Evolutionary conservation across 2,797 vertebrate species (phyloP), one percentile per base, ranked within the genome.

Genomic region (Psittacula derbiana): DNA sequence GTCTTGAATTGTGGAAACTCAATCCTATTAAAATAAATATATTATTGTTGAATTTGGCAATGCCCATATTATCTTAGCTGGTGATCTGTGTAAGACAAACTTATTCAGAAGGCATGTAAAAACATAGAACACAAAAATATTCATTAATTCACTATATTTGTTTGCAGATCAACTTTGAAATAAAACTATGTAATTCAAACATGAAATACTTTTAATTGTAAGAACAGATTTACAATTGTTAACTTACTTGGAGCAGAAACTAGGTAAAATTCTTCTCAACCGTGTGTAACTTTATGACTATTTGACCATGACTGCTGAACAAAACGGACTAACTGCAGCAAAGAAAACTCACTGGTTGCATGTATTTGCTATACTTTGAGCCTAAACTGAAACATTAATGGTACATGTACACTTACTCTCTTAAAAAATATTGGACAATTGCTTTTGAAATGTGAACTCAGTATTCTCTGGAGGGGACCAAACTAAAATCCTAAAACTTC

Each of bases 31-130:
- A 87, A 52, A 52, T 47, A 86, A 92, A 93, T 44, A 44, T 10
- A 72, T 61, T 80, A 66, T 24, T 92, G 83, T 53, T 95, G 90
- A 90, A 91, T 80, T 95, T 95, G 92, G 90, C 78, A 64, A 60
- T 38, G 72, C 31, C 33, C 4, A 0, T 88, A 70, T 91, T 95
- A 62, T 91, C 60, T 88, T 82, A 92, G 74, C 58, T 89, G 74
- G 74, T 67, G 52, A 61, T 58, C 67, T 90, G 41, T 62, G 92
- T 36, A 74, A 1, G 3, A 78, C 31, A 69, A 40, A 87, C 78
- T 75, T 83, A 79, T 75, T 83, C 66, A 88, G 79, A 72, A 62
- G 53, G 49, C 31, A 61, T 24, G 25, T 69, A 93, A 84, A 72
- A 94, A 65, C 23, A 47, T 10, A 52, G 13, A 55, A 82, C 14